A percentile compares a stretch with the other conserved stretches of the same genome.
phyloP scores from a whole-genome alignment of 2,113 vertebrate genomes.

The Gasterosteus aculeatus region DNA sequence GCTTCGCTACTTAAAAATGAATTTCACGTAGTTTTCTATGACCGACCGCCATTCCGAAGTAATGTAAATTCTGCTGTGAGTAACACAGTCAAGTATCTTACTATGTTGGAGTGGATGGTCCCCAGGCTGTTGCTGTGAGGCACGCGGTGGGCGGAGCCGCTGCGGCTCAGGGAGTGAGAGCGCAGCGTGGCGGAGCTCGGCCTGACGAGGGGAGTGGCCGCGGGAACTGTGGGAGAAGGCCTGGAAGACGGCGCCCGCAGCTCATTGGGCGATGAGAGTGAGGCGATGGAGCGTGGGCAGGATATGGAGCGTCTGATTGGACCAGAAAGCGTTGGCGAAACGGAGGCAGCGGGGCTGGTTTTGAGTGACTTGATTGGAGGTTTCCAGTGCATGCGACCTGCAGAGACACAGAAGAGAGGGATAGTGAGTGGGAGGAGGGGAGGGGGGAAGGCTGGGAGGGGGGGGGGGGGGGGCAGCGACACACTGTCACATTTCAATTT shows the following conservation, averaged over 20 bases:
- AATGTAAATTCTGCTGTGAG: not conserved
- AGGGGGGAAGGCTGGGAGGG: not conserved
- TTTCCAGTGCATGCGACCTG: conserved; percentile 84
- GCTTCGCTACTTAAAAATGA: not conserved
- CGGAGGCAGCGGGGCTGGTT: conserved; percentile 77
- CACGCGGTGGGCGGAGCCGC: conserved; percentile 82
- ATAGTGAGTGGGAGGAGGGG: not conserved
- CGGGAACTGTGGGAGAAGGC: conserved; percentile 77
- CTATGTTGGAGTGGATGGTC: conserved; percentile 83
- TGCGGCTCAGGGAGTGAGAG: conserved; percentile 93
- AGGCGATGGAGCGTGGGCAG: conserved; percentile 94
- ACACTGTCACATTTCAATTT: conserved; percentile 50
- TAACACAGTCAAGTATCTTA: conserved; percentile 74
- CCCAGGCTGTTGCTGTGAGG: conserved; percentile 83
- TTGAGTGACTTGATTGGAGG: conserved; percentile 79
- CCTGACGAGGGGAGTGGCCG: conserved; percentile 81
- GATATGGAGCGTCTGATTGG: conserved; percentile 94
- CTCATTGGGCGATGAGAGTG: conserved; percentile 85
- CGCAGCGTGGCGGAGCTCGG: conserved; percentile 82
- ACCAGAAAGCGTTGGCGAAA: conserved; percentile 78
- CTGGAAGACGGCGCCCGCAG: conserved; percentile 82
- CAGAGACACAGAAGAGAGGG: conserved; percentile 35
- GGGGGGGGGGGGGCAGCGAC: not conserved
- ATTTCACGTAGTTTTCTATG: conserved; percentile 3
- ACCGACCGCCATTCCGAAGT: conserved; percentile 21